Evolutionary conservation across 1,140 invertebrate genomes (phyloP).

Genomic region (Heliconius hewitsoni): DNA sequence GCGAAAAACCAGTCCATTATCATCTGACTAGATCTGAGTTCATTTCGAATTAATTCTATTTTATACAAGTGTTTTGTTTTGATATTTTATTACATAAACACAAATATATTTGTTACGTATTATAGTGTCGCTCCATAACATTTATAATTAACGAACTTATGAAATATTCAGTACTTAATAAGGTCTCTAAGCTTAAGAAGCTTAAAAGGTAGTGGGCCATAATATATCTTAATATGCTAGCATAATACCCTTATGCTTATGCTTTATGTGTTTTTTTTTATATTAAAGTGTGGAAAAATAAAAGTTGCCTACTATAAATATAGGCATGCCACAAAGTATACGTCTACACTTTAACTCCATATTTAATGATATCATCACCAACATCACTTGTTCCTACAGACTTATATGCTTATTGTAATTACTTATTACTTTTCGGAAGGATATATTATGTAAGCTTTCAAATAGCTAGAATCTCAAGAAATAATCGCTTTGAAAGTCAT

Average conservation of each 20-base stretch:
- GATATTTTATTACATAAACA: not conserved
- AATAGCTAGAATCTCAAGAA: too few species aligned
- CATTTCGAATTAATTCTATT: slow-evolving; percentile 20
- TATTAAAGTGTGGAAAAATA: not conserved
- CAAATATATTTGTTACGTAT: not conserved
- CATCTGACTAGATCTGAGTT: slow-evolving; percentile 26
- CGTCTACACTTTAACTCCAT: too few species aligned
- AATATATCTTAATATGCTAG: not conserved
- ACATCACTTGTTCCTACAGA: too few species aligned
- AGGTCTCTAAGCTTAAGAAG: not conserved
- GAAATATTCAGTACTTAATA: not conserved
- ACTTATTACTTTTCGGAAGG: too few species aligned
- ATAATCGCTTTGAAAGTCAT: too few species aligned
- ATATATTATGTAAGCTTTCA: too few species aligned
- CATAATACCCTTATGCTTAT: too few species aligned
- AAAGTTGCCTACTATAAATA: too few species aligned
- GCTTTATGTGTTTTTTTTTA: not conserved
- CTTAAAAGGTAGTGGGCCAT: not conserved
- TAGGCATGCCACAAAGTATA: too few species aligned
- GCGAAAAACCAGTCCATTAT: slow-evolving; percentile 37
- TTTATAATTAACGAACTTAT: not conserved
- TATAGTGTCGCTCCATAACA: not conserved
- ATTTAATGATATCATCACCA: too few species aligned
- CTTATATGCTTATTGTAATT: too few species aligned
- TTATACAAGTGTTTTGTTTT: not conserved